phyloP scores from a whole-genome alignment of 2,797 vertebrate species.

The Dermochelys coriacea region DNA sequence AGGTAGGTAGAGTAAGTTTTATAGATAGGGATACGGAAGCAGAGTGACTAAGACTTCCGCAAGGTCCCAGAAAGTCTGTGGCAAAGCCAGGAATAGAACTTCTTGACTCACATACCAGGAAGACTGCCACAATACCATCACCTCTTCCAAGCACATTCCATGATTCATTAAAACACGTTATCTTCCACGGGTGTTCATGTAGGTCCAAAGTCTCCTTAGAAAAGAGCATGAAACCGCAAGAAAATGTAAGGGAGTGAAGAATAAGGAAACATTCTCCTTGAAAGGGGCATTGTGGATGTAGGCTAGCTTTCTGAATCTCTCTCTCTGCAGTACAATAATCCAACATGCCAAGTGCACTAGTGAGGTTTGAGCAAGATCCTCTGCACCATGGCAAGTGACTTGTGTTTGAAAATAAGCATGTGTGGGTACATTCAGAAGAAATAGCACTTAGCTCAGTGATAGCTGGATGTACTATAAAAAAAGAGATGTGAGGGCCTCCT shows the following conservation, averaged over 20 bases:
- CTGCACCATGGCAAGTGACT: not conserved
- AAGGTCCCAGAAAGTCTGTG: slow-evolving; percentile 12
- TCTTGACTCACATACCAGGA: not conserved
- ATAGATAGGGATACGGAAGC: not conserved
- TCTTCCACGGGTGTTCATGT: not conserved
- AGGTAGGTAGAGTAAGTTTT: not conserved
- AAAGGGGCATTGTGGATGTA: not conserved
- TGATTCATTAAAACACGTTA: not conserved
- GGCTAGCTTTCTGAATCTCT: slow-evolving; percentile 6
- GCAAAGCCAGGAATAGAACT: slow-evolving; percentile 14
- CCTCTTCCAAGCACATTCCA: not conserved
- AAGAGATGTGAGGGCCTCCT: slow-evolving; percentile 29
- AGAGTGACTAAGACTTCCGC: not conserved
- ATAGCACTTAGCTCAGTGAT: not conserved
- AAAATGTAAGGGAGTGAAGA: not conserved
- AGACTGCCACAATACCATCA: not conserved
- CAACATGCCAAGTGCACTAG: slow-evolving; percentile 25
- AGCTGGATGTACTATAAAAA: not conserved
- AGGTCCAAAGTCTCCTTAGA: not conserved
- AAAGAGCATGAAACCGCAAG: not conserved
- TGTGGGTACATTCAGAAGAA: slow-evolving; percentile 8
- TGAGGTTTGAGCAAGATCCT: not conserved
- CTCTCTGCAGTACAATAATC: slow-evolving; percentile 6
- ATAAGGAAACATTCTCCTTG: not conserved
- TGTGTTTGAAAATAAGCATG: slow-evolving; percentile 18